These are phyloP conservation scores for Ciconia nigra DNA, from an alignment of 2,797 vertebrate genomes.

Conservation along the genomic window DNA sequence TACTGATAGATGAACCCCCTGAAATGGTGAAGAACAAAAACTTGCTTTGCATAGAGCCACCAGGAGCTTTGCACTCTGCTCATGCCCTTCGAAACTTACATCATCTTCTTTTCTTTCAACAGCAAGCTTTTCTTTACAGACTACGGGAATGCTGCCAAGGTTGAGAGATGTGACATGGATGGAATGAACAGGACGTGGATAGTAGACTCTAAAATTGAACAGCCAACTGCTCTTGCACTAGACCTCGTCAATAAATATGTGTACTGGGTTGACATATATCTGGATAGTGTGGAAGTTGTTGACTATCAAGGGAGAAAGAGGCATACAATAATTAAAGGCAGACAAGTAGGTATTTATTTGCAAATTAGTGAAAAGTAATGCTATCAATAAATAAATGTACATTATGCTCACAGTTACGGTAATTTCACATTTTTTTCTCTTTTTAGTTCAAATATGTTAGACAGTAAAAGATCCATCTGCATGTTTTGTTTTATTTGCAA, in stretches of 20 bases:
- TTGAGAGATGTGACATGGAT: constrained; percentile 97
- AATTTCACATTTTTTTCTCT: background rate
- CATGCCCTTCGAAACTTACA: constrained; percentile 17
- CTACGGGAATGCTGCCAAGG: constrained; percentile 90
- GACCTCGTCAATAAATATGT: constrained; percentile 93
- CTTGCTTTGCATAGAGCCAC: constrained; percentile 32
- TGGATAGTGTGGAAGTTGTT: constrained; percentile 91
- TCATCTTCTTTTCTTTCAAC: constrained; percentile 72
- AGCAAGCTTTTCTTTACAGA: constrained; percentile 99
- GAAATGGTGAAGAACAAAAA: constrained; percentile 11
- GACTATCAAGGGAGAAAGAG: constrained; percentile 93
- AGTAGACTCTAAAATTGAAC: constrained; percentile 88
- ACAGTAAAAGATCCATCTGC: background rate
- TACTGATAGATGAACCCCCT: constrained; percentile 19
- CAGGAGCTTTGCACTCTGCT: background rate
- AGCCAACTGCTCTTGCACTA: constrained; percentile 89
- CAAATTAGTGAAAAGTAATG: background rate
- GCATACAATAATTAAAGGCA: constrained; percentile 85
- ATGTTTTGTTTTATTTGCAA: background rate
- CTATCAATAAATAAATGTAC: background rate
- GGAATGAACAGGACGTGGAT: constrained; percentile 92
- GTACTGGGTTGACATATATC: constrained; percentile 95
- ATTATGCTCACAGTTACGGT: background rate
- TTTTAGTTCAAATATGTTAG: background rate
- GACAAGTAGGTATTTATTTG: constrained; percentile 83